Base-by-base conservation (phyloP, 2,888 invertebrate genomes). In the Anarsia innoxiella region DNA sequence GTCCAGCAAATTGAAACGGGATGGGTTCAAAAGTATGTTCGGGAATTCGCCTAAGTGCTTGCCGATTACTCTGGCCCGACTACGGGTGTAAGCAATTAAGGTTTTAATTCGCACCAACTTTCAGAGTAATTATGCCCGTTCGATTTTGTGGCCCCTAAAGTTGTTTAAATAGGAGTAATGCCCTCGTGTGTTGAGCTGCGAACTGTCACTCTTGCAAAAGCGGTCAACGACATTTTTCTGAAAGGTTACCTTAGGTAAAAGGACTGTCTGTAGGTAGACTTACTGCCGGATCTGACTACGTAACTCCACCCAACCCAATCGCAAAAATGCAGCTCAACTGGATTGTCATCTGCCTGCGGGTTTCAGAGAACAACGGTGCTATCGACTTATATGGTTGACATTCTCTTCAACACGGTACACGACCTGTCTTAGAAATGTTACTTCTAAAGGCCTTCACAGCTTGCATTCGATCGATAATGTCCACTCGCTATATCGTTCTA, bases 301-400 rank as follows among this genome's bases (percentile, higher is more conserved):
- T 29, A 11, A 28, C 25, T 19, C 35, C 28, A 40, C 36, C 34
- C 27, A 30, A 35, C 35, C 31, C 23, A 30, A 15, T 12, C 36
- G 33, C 34, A 48, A 48, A 42, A 53, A 60, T 62, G 57, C 53
- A 40, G 53, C 35, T 23, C 40, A 45, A 56, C 56, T 28, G 51
- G 53, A 36, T 52, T 45, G 51, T 54, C 66, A 66, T 59, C 66
- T 66, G 65, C 53, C 48, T 28, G 33, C 45, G 33, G 35, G 31
- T 50, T 42, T 51, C 51, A 56, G 45, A 49, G 45, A 6, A 49
- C 58, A 61, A 55, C 60, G 61, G 58, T 54, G 27, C 43, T 37
- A 47, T 45, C 44, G 41, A 49, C 46, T 45, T 49, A 51, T 57
- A 59, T 47, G 57, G 59, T 47, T 38, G 44, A 41, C 39, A 27